Conservation (phyloP, 2,888 invertebrate species). For the Pogonocherus hispidulus region DNA sequence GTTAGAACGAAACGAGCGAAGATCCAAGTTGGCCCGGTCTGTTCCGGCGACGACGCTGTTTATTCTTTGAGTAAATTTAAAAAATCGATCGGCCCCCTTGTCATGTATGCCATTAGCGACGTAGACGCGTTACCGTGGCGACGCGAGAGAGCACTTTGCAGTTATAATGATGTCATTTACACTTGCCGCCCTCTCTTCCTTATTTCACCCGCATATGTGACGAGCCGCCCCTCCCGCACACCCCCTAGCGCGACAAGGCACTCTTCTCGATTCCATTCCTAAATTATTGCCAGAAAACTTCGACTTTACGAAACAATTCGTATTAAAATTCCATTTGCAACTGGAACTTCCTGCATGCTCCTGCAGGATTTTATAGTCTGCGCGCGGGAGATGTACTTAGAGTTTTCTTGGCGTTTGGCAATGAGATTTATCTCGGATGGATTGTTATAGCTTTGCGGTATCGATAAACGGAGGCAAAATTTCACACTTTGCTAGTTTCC, state of each 20-base stretch:
- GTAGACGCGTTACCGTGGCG: constrained; percentile 67
- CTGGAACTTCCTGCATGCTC: constrained; percentile 26
- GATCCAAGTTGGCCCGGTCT: constrained; percentile 41
- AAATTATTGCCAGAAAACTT: constrained; percentile 54
- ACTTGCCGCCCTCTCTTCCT: constrained; percentile 68
- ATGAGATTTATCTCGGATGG: constrained; percentile 16
- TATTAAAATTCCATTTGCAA: constrained; percentile 59
- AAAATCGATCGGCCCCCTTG: constrained; percentile 70
- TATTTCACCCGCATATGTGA: constrained; percentile 67
- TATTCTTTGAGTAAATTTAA: constrained; percentile 70
- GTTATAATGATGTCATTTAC: constrained; percentile 72
- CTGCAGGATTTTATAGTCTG: constrained; percentile 28
- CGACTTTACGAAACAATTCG: constrained; percentile 55
- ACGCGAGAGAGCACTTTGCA: constrained; percentile 70
- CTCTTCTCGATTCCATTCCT: constrained; percentile 47
- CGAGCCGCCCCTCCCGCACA: constrained; percentile 45
- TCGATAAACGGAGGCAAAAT: not conserved
- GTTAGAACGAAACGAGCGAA: constrained; percentile 46
- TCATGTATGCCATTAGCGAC: constrained; percentile 70
- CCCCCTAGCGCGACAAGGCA: constrained; percentile 42
- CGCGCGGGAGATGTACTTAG: constrained; percentile 18
- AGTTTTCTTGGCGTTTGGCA: constrained; percentile 25
- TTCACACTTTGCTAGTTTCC: not conserved
- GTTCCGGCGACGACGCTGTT: constrained; percentile 59
- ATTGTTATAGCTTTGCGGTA: constrained; percentile 14